These are phyloP conservation scores for Morinoia aosen DNA, from an alignment of 2,888 invertebrate genomes.

Conservation along the genomic window DNA sequence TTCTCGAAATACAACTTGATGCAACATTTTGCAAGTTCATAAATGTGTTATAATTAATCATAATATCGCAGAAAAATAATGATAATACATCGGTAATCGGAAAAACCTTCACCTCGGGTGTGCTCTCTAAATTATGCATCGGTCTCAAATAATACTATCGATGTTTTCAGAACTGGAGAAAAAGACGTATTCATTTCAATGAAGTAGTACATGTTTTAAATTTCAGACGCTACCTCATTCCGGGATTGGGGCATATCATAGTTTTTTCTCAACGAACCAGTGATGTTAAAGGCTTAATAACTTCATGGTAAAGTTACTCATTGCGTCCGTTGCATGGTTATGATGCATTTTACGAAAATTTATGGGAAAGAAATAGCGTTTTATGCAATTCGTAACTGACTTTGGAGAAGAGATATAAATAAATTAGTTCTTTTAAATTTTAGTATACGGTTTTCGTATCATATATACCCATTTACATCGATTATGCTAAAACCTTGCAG, in stretches of 20 bases:
- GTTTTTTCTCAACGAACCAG: neutral
- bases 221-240: neutral
- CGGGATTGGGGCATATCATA: neutral
- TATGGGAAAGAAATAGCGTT: too few species aligned
- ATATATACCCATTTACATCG: neutral
- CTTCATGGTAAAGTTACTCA: neutral
- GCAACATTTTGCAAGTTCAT: too few species aligned
- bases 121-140: neutral
- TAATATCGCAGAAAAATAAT: too few species aligned
- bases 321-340: too few species aligned
- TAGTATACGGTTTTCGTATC: neutral
- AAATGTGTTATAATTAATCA: too few species aligned
- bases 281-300: neutral
- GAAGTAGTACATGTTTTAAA: neutral
- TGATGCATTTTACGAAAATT: too few species aligned
- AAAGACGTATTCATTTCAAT: neutral
- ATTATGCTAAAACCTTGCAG: neutral
- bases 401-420: neutral
- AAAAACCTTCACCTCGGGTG: neutral
- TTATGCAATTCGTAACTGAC: neutral
- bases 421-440: neutral
- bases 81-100: too few species aligned
- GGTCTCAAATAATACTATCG: neutral
- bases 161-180: neutral
- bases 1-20: too few species aligned